A percentile compares a stretch with the other conserved stretches of the same genome.
These are phyloP conservation scores for Pagrus major DNA, from an alignment of 2,113 vertebrate genomes.

Conservation along the genomic window DNA sequence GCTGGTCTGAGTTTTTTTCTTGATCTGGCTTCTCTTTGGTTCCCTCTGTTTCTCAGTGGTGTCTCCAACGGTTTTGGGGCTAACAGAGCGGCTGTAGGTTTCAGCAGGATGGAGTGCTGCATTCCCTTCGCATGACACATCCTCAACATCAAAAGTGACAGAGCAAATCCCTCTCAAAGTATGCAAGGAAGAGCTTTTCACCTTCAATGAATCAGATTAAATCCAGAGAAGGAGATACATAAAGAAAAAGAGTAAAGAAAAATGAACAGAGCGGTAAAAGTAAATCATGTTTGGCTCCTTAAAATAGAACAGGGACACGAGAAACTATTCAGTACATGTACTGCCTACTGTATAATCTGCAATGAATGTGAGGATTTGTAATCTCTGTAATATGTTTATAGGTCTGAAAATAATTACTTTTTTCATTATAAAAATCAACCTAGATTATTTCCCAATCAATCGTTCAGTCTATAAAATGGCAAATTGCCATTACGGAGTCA, in stretches of 20 bases:
- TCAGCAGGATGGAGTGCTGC: neutral
- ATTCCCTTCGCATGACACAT: neutral
- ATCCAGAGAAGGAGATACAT: conserved; percentile 14
- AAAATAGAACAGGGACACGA: neutral
- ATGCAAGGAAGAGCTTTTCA: conserved; percentile 3
- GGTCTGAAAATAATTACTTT: neutral
- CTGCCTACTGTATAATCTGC: neutral
- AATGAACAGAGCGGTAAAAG: conserved; percentile 31
- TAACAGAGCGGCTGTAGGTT: neutral
- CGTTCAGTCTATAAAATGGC: neutral
- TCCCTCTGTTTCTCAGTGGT: conserved; percentile 6
- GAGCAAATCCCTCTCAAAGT: conserved; percentile 29
- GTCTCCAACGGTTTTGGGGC: neutral
- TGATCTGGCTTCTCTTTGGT: neutral
- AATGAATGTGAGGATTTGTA: neutral
- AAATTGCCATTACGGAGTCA: neutral
- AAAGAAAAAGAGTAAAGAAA: conserved; percentile 46
- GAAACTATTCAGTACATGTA: neutral
- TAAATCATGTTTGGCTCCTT: neutral
- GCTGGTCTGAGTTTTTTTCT: conserved; percentile 12
- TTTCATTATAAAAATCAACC: too few relatives aligned
- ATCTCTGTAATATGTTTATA: neutral
- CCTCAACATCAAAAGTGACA: conserved; percentile 58
- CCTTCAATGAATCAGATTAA: conserved; percentile 42
- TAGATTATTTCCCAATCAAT: neutral